These are phyloP conservation scores for Cyanistes caeruleus DNA, from an alignment of 2,113 vertebrate genomes.

Conservation along the genomic window DNA sequence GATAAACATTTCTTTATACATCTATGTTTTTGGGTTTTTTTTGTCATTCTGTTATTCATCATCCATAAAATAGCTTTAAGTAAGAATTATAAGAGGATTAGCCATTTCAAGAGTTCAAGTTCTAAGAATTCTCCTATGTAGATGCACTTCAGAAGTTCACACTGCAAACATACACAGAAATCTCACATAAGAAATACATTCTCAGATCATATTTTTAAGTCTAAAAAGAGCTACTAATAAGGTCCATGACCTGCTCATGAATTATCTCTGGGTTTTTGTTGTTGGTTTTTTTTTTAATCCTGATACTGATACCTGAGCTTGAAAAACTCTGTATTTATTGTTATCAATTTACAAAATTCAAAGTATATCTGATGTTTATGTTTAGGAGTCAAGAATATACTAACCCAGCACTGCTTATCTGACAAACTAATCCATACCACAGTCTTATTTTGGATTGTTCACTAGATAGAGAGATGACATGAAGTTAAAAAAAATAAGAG, in stretches of 20 bases:
- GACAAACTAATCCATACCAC: not conserved
- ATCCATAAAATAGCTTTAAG: not conserved
- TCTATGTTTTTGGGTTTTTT: not conserved
- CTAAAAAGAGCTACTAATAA: not conserved
- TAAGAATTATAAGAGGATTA: conserved; percentile 42
- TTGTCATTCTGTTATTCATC: conserved; percentile 2
- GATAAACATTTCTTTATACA: not conserved
- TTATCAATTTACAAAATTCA: not conserved
- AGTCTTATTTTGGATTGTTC: not conserved
- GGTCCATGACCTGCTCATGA: not conserved
- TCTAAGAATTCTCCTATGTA: not conserved
- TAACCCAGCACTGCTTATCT: not conserved
- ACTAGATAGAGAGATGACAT: not conserved
- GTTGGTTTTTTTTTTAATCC: not conserved
- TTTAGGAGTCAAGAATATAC: not conserved
- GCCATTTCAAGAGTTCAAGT: not conserved
- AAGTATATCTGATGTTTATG: not conserved
- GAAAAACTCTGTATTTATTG: not conserved
- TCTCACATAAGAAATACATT: not conserved
- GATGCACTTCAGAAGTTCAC: not conserved
- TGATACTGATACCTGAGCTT: not conserved
- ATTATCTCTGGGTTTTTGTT: not conserved
- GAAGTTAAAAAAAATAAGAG: not conserved
- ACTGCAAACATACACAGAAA: not conserved
- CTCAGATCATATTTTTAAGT: not conserved